Evolutionary conservation across 2,888 invertebrate genomes (phyloP).

Genomic region (Dioctria rufipes): DNA sequence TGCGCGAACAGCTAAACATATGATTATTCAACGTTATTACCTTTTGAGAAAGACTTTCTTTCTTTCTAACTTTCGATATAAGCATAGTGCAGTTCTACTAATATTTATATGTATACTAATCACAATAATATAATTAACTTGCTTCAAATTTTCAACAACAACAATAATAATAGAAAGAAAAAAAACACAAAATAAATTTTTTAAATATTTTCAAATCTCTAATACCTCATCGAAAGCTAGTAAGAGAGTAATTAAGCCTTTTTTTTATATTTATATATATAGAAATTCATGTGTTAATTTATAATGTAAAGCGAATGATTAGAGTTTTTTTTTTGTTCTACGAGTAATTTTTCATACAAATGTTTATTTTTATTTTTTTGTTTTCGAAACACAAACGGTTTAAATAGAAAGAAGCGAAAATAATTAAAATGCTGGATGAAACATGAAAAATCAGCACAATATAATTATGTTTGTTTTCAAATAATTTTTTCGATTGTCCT

Average conservation of each 20-base stretch:
- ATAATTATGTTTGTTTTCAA: slow-evolving; percentile 15
- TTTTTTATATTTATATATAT: not conserved
- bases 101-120: not conserved
- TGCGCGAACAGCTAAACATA: slow-evolving; percentile 29
- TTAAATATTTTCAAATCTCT: not conserved
- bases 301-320: slow-evolving; percentile 38
- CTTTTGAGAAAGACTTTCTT: slow-evolving; percentile 9
- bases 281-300: slow-evolving; percentile 36
- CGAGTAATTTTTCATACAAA: slow-evolving; percentile 17
- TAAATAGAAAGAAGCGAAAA: slow-evolving; percentile 44
- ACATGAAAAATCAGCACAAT: slow-evolving; percentile 53
- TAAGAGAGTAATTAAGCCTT: not conserved
- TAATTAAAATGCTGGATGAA: slow-evolving; percentile 51
- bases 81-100: not conserved
- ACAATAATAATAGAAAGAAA: not conserved
- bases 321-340: slow-evolving; percentile 21
- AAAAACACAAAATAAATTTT: not conserved
- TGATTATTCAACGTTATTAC: slow-evolving; percentile 8
- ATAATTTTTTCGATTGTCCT: slow-evolving; percentile 25
- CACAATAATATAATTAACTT: not conserved
- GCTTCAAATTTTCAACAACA: not conserved
- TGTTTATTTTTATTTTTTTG: slow-evolving; percentile 6
- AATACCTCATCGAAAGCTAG: slow-evolving; percentile 10
- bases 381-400: slow-evolving; percentile 31
- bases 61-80: slow-evolving; percentile 31